Base-by-base conservation (phyloP, 2,797 vertebrate species). In the Pristis pectinata region DNA sequence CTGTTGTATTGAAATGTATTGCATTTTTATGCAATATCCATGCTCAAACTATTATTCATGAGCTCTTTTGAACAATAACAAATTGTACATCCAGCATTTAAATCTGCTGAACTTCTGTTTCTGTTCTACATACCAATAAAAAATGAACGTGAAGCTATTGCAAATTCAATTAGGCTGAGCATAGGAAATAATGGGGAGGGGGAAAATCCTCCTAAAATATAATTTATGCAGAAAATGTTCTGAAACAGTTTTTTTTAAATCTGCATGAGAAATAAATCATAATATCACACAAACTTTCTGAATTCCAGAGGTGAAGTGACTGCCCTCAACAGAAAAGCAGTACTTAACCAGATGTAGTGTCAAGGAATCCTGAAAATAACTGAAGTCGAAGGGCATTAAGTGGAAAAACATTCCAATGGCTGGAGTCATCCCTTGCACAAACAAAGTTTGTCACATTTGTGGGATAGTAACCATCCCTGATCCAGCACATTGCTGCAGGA, bases 51-150 rank as follows among this genome's bases (percentile, higher is more conserved):
- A 94, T 94, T 94, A 94, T 94, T 94, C 92, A 94, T 94, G 92
- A 94, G 70, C 22, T 94, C 70, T 70, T 94, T 94, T 94, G 92
- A 94, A 94, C 92, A 94, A 94, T 94, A 72, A 94, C 70, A 67
- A 74, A 94, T 94, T 94, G 92, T 94, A 94, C 27, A 22, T 94
- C 74, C 72, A 94, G 92, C 92, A 94, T 94, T 94, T 94, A 94
- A 94, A 94, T 94, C 92, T 94, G 92, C 92, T 94, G 92, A 94
- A 94, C 92, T 94, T 49, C 92, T 94, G 70, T 94, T 94, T 94
- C 92, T 94, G 92, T 76, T 94, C 44, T 94, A 94, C 92, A 94
- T 94, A 94, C 92, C 72, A 94, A 94, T 76, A 76, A 94, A 94
- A 74, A 74, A 76, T 53, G 92, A 76, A 94, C 92, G 92, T 94